Base-by-base conservation (phyloP, 2,113 vertebrate genomes). In the Bubo blakistoni region DNA sequence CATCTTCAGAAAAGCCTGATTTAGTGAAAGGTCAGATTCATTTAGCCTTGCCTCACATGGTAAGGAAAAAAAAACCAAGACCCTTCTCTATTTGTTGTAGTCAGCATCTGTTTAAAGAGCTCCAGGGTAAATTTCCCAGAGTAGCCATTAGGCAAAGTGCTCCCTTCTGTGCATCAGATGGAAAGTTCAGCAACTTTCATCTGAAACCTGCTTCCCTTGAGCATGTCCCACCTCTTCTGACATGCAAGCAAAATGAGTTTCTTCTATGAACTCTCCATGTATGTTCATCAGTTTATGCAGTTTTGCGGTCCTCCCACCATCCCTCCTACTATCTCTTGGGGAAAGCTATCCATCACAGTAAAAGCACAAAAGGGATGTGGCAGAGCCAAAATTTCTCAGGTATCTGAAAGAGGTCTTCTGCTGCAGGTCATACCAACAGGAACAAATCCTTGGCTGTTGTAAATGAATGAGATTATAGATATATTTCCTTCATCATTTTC, bases 171-270 rank as follows among this genome's bases (percentile, higher is more conserved):
- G 36, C 36, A 38, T 82, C 58, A 79, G n/a, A 80, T 38, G 21
- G 65, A 86, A 87, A 85, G 65, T 90, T 93, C 92, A 94, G 81
- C 85, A 90, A 61, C 82, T 82, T 86, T 82, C 11, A 63, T n/a
- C 57, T 2, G 13, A 90, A 90, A 85, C 30, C 36, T 65, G 15
- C 18, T 69, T 88, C 85, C 78, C 79, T 20, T 11, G 52, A 49
- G 70, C 67, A 69, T 7, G 8, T 86, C 81, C 34, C 65, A 78
- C 63, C 51, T 81, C 22, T 63, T 90, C 70, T 88, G 78, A 67
- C 81, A 81, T 0, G 3, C n/a, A 94, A 79, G 78, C 38, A 85
- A 71, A 95, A 67, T 42, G 9, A n/a, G 12, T n/a, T 84, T 85
- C 70, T 89, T 90, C 66, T 66, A 67, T 26, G 29, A 74, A 29